phyloP scores from a whole-genome alignment of 2,113 vertebrate species.

The Cettia cetti region DNA sequence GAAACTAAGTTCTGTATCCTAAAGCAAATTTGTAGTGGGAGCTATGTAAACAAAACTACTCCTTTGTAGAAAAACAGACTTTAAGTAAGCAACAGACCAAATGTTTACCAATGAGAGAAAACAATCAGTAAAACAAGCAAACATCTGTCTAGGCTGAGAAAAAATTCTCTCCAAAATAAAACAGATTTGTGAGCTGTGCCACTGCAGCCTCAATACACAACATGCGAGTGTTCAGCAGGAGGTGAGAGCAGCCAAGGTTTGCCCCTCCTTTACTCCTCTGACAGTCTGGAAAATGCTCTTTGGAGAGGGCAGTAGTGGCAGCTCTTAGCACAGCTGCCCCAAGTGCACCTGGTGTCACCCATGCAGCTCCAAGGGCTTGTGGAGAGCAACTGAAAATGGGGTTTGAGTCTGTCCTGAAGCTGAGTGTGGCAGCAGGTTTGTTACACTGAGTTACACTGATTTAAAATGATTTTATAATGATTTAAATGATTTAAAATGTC shows the following conservation, averaged over 20 bases:
- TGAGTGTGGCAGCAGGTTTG: not conserved
- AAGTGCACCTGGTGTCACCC: not conserved
- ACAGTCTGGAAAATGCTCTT: not conserved
- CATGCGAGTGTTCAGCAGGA: not conserved
- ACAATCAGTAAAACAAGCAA: not conserved
- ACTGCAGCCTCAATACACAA: not conserved
- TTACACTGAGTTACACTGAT: not conserved
- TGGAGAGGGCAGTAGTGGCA: not conserved
- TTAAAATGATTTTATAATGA: too few species aligned
- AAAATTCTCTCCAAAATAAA: not conserved
- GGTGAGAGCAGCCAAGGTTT: not conserved
- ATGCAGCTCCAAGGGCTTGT: fast-evolving
- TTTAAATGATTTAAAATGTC: too few species aligned
- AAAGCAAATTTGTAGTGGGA: not conserved
- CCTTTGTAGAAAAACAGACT: not conserved
- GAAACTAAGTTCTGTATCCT: not conserved
- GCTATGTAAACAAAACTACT: not conserved
- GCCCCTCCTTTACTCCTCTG: not conserved
- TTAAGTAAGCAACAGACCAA: not conserved
- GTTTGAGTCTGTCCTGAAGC: not conserved
- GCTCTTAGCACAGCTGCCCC: not conserved
- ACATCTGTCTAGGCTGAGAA: not conserved
- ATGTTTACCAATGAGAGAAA: not conserved
- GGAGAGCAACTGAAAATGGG: not conserved
- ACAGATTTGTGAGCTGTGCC: not conserved